phyloP scores from a whole-genome alignment of 1,140 invertebrate species.

The Heliothis virescens region DNA sequence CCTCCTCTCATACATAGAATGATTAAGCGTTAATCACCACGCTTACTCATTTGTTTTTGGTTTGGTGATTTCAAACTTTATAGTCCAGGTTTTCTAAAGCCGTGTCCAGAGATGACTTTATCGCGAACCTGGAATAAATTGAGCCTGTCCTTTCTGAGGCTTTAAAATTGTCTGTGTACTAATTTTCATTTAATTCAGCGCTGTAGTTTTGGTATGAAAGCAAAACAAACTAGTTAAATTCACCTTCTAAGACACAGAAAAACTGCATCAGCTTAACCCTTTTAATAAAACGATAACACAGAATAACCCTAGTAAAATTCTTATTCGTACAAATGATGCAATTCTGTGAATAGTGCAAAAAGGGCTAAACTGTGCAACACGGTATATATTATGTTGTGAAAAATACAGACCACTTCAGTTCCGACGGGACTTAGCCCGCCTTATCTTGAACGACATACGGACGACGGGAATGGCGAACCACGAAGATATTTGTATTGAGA shows the following conservation, averaged over 20 bases:
- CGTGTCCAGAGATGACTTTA: too few species aligned
- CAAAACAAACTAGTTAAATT: background rate
- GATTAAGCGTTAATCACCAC: too few species aligned
- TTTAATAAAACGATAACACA: constrained; percentile 8
- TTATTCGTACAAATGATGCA: constrained; percentile 7
- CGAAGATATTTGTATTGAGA: background rate
- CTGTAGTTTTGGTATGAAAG: too few species aligned
- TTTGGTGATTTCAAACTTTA: too few species aligned
- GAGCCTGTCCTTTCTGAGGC: too few species aligned
- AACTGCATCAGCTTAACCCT: background rate
- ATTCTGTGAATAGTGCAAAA: constrained; percentile 25
- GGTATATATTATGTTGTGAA: constrained; percentile 46
- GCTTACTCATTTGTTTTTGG: too few species aligned
- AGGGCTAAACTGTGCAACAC: constrained; percentile 40
- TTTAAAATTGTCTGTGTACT: too few species aligned
- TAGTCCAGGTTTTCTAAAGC: too few species aligned
- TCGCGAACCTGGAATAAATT: too few species aligned
- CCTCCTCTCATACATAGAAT: too few species aligned
- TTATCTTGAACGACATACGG: constrained; percentile 30
- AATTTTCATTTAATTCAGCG: too few species aligned
- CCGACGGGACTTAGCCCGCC: constrained; percentile 27
- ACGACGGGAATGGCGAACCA: background rate
- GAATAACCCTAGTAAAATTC: background rate
- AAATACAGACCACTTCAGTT: constrained; percentile 36
- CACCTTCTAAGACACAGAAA: background rate